Conservation (phyloP, 2,797 vertebrate genomes). For the Cuculus canorus region DNA sequence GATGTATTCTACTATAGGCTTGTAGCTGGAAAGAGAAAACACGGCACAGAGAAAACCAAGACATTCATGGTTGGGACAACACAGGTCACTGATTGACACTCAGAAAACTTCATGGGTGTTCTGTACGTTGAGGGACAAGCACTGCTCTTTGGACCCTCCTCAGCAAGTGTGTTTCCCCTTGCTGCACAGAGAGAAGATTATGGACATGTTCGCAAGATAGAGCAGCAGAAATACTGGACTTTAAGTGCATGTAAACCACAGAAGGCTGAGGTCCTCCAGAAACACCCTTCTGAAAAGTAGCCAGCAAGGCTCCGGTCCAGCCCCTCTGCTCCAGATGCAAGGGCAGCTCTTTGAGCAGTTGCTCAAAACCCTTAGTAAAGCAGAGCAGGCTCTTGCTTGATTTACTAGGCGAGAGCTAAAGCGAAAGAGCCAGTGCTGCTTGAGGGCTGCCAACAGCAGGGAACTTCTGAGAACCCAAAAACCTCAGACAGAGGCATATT, state of each 20-base stretch:
- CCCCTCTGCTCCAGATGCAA: neutral
- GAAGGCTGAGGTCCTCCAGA: neutral
- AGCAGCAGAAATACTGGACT: neutral
- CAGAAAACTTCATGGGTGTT: neutral
- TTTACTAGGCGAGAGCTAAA: neutral
- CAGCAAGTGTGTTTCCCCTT: fast-evolving
- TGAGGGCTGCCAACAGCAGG: neutral
- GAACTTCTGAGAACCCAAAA: slow-evolving; percentile 41
- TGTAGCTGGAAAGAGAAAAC: slow-evolving; percentile 74
- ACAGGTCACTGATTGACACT: fast-evolving
- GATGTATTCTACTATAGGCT: slow-evolving; percentile 85
- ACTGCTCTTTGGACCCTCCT: neutral
- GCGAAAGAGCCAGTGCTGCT: neutral
- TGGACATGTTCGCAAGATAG: fast-evolving
- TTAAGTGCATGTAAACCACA: neutral
- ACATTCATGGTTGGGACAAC: too few species aligned
- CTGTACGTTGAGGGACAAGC: fast-evolving
- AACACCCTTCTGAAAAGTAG: neutral
- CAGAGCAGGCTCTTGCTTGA: neutral
- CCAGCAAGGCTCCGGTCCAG: neutral
- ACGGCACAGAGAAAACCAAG: neutral
- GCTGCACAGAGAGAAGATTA: neutral
- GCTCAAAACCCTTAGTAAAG: neutral
- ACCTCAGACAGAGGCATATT: neutral
- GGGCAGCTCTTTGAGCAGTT: neutral